phyloP scores from a whole-genome alignment of 2,797 vertebrate species.

The Microctenopoma lineatum region DNA sequence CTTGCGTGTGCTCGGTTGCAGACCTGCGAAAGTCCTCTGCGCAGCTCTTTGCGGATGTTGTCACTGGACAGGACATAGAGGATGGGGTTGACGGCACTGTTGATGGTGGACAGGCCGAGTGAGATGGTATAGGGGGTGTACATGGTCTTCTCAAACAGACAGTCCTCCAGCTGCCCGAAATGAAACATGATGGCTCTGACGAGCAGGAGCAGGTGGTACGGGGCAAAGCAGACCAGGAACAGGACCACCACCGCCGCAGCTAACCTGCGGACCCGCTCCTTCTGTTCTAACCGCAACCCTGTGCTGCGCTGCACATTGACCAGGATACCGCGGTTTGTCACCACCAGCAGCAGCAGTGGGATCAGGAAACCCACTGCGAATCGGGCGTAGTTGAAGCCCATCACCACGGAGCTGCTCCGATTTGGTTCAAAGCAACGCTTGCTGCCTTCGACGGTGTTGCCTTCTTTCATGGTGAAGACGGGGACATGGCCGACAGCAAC shows the following conservation, averaged over 20 bases:
- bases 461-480: conserved; percentile 75
- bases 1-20: conserved; percentile 2
- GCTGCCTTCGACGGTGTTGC: fast-evolving
- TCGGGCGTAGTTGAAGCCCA: conserved; percentile 79
- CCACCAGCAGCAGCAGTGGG: conserved; percentile 82
- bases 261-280: conserved; percentile 81
- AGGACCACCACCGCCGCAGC: conserved; percentile 83
- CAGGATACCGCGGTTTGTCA: conserved; percentile 85
- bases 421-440: conserved; percentile 86
- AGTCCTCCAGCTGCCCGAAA: conserved; percentile 31
- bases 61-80: conserved; percentile 89
- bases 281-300: conserved; percentile 78
- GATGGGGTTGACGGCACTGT: conserved; percentile 88
- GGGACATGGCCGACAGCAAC: conserved; percentile 80
- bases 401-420: conserved; percentile 44
- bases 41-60: conserved; percentile 83
- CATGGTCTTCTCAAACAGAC: conserved; percentile 76
- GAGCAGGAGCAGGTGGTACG: conserved; percentile 89
- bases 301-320: conserved; percentile 74
- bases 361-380: conserved; percentile 84
- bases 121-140: conserved; percentile 83
- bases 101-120: conserved; percentile 88
- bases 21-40: conserved; percentile 53
- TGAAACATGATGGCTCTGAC: conserved; percentile 77
- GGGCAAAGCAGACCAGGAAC: conserved; percentile 90